Base-by-base conservation (phyloP, 2,888 invertebrate genomes). In the Diaprepes abbreviatus region DNA sequence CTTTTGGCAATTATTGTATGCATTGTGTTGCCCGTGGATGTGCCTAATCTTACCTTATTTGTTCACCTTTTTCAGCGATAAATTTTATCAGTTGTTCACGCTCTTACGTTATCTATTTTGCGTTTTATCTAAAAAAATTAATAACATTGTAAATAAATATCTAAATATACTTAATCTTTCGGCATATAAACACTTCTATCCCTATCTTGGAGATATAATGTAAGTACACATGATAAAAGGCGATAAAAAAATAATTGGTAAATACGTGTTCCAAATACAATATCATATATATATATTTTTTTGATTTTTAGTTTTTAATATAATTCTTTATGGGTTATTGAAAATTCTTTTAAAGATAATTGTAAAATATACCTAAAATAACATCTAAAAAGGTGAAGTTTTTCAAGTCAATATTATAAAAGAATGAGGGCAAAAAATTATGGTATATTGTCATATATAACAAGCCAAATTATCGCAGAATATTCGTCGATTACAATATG, bases 121-220 rank as follows among this genome's bases (percentile, higher is more conserved):
- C 43, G 43, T 57, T 31, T 65, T 65, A 65, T 65, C 65, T 40
- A 64, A 43, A 58, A 43, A 60, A 38, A 54, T 52, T 64, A 63
- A 38, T 63, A 63, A 52, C 63, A 19, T 31, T 38, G 52, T 54
- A 64, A 64, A 64, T 38, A 64, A 16, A 40, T 16, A 52, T 16
- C 54, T 64, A 52, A 54, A 54, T 48, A 54, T 52, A 40, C 43
- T 50, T 50, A 21, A 59, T 59, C 40, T 17, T 59, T 59, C 35
- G 4, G 43, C 31, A 43, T 45, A 59, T 28, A 59, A 59, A 54
- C 35, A 54, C 36, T 31, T 48, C 24, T 21, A 19, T 24, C 45
- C 45, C 24, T 45, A 45, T 45, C 45, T 45, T 45, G 12, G 10
- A 43, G 45, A 45, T 45, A 45, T 33, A 24, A 4, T 43, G 19